Base-by-base conservation (phyloP, 2,888 invertebrate species). In the Thecocarcelia acutangulata region DNA sequence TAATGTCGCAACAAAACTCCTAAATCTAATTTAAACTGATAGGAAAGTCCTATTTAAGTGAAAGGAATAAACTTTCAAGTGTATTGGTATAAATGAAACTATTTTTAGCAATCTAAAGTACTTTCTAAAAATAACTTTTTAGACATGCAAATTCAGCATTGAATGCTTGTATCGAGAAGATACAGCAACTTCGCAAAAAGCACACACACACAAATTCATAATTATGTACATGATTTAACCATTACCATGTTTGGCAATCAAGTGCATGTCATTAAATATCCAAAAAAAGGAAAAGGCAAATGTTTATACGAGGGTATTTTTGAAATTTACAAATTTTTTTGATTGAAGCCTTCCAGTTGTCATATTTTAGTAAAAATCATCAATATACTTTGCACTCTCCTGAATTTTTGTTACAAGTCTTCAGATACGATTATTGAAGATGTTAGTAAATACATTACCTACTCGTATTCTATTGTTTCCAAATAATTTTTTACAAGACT, bases 51-150 rank as follows among this genome's bases (percentile, higher is more conserved):
- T 46, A 6, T 15, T 5, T 66, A 15, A 66, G 81, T 81, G 81
- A 81, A 77, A 77, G 81, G 56, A 68, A 24, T 52, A 28, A 68
- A 73, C 72, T 81, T 76, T 76, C 76, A 48, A 68, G n/a, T 17
- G 61, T 28, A 59, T 58, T 44, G 46, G n/a, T n/a, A 24, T 9
- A 48, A 21, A 48, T 64, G 37, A n/a, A 44, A 19, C 15, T 44
- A 59, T 69, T 66, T 70, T 63, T 64, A 37, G 28, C 46, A 66
- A 15, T 44, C n/a, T 52, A 69, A 63, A 52, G 8, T 52, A 42
- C 76, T 81, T 81, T 77, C 76, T 52, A 81, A 81, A 75, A 63
- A n/a, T n/a, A 12, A 40, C 19, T 54, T 37, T 52, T 24, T 17
- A 68, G 42, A 42, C 75, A 68, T 59, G 37, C 40, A 28, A 70